Evolutionary conservation across 2,888 invertebrate genomes (phyloP), one percentile per base, ranked within the genome.

Genomic region (Tinea semifulvella): DNA sequence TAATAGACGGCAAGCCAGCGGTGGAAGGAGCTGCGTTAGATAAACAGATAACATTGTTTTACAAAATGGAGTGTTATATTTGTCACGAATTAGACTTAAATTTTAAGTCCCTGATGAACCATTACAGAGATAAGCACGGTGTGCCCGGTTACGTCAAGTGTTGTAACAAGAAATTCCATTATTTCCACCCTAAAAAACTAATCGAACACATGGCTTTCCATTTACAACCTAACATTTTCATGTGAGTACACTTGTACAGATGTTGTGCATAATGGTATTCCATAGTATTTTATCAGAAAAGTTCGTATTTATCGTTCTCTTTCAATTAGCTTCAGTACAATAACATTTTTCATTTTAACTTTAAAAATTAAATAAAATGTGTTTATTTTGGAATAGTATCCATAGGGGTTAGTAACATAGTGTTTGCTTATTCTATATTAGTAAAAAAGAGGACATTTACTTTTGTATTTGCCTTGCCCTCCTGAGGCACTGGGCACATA

Each of bases 201-300:
- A 77, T 80, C 38, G 80, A 80, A 52, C 80, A 80, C 49, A 80
- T 80, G 80, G 80, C 80, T 2, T 79, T 58, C 49, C 80, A 80
- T 49, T 61, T 80, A 19, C 80, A 80, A 52, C 67, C 72, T 4
- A 70, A 74, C 44, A 77, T 79, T 55, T 80, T 80, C 56, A 77
- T 72, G 80, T 80, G 62, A 72, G 73, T 50, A 22, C 22, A 7
- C 22, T 5, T 22, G 8, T 7, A 22, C 17, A 28, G 27, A 38
- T 43, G 42, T 49, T 27, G 26, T 22, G 8, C 22, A 22, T 22
- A 5, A n/a, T n/a, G n/a, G n/a, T n/a, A n/a, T n/a, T n/a, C n/a
- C n/a, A n/a, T n/a, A n/a, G n/a, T n/a, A n/a, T n/a, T 6, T 25
- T 25, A 7, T 25, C 25, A n/a, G n/a, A n/a, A n/a, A n/a, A n/a